Base-by-base conservation (phyloP, 2,888 invertebrate species). In the Leptothorax acervorum region DNA sequence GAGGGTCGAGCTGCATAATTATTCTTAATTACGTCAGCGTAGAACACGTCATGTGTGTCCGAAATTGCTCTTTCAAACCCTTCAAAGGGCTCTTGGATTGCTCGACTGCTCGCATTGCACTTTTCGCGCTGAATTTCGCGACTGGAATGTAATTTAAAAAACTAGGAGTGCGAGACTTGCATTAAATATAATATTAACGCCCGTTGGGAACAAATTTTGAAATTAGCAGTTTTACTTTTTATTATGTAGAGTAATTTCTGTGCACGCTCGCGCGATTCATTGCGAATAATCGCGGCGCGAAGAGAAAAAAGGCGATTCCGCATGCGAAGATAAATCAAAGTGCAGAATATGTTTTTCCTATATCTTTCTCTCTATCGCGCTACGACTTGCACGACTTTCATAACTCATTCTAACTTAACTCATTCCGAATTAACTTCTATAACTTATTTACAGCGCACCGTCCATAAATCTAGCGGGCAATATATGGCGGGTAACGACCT, bases 51-150 rank as follows among this genome's bases (percentile, higher is more conserved):
- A 15, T 8, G 57, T 68, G 48, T 11, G 79, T 39, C 28, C 48
- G 60, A 81, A 79, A 81, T 81, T 81, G 71, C 60, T 28, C 60
- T 60, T 62, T 81, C 28, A 39, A 81, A 60, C 35, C 39, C 23
- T 39, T 71, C 39, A 70, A 81, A 71, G 39, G 60, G 23, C 48
- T 31, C 60, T 60, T 39, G 39, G 60, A 45, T 48, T 18, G 60
- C 23, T 39, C 60, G 60, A 60, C 70, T 71, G 71, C 48, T 70
- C 60, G 71, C 45, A 39, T 71, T 48, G 60, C 60, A 51, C 71
- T 48, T 71, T 60, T 62, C 71, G 18, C 39, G n/a, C 23, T 51
- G 9, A 62, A 51, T 81, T 81, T 60, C 28, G 71, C 23, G 71
- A 31, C 48, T 5, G 12, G 18, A 81, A 70, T 81, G 6, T 39